These are phyloP conservation scores for Calliphora vicina DNA, from an alignment of 1,140 invertebrate species.

Conservation along the genomic window DNA sequence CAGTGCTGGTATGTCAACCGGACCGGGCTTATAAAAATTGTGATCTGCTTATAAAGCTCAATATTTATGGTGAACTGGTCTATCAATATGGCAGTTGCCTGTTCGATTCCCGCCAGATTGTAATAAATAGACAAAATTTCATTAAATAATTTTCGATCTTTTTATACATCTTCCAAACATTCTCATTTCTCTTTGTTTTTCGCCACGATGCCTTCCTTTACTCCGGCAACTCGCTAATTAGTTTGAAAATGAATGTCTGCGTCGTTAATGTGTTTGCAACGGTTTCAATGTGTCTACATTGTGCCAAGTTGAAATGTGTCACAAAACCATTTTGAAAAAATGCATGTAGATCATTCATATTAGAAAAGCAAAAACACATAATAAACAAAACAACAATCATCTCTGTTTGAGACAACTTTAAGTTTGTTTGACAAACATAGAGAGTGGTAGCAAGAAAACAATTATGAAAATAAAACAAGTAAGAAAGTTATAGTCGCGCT, in stretches of 20 bases:
- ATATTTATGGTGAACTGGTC: too few relatives aligned
- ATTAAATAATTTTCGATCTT: too few relatives aligned
- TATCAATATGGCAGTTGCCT: too few relatives aligned
- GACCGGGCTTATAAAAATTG: too few relatives aligned
- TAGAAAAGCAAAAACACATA: not conserved
- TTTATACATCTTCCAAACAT: too few relatives aligned
- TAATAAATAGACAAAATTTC: too few relatives aligned
- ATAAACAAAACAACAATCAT: not conserved
- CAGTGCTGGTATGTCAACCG: too few relatives aligned
- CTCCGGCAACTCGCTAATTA: not conserved
- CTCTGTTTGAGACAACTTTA: not conserved
- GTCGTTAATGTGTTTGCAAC: not conserved
- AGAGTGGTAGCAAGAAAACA: not conserved
- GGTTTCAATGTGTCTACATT: not conserved
- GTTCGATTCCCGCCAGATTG: too few relatives aligned
- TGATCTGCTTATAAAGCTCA: too few relatives aligned
- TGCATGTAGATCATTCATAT: not conserved
- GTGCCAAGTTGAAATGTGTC: not conserved
- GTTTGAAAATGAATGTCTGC: not conserved
- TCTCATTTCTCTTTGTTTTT: too few relatives aligned
- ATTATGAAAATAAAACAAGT: not conserved
- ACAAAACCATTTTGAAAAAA: not conserved
- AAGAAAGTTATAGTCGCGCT: not conserved
- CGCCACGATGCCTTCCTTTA: too few relatives aligned
- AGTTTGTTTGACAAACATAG: not conserved